Evolutionary conservation across 92 coral and sea anemone genomes (phyloP).

Genomic region (Galaxea fascicularis): DNA sequence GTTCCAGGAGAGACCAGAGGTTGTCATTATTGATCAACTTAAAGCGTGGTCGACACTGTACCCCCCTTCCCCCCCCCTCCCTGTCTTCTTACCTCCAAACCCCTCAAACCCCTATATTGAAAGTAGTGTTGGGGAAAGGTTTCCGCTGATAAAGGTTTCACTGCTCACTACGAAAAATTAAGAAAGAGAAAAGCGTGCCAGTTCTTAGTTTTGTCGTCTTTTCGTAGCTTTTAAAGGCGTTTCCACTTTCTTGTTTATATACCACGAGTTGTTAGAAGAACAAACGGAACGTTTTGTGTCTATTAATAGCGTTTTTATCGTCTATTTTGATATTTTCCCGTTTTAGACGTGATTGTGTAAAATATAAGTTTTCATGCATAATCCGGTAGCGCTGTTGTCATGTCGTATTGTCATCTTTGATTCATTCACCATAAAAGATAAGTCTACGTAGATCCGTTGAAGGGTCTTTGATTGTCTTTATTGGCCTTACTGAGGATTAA

Average conservation of each 20-base stretch:
- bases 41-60: too few relatives aligned
- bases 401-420: too few relatives aligned
- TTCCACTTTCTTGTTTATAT: too few relatives aligned
- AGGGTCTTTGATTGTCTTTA: too few relatives aligned
- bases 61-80: too few relatives aligned
- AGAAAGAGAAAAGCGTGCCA: background rate
- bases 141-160: background rate
- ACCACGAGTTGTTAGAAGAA: background rate
- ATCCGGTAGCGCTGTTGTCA: too few relatives aligned
- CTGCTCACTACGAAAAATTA: background rate
- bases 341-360: constrained; percentile 9
- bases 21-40: too few relatives aligned
- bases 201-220: background rate
- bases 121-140: background rate
- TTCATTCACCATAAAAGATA: too few relatives aligned
- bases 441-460: too few relatives aligned
- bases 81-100: too few relatives aligned
- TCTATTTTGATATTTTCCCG: background rate
- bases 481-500: too few relatives aligned
- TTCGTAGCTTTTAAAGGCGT: background rate
- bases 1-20: too few relatives aligned
- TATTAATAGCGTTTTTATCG: background rate
- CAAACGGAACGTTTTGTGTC: background rate
- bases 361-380: background rate
- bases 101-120: background rate